phyloP scores from a whole-genome alignment of 2,113 vertebrate species.

The Pseudolaguvia tuberculata region DNA sequence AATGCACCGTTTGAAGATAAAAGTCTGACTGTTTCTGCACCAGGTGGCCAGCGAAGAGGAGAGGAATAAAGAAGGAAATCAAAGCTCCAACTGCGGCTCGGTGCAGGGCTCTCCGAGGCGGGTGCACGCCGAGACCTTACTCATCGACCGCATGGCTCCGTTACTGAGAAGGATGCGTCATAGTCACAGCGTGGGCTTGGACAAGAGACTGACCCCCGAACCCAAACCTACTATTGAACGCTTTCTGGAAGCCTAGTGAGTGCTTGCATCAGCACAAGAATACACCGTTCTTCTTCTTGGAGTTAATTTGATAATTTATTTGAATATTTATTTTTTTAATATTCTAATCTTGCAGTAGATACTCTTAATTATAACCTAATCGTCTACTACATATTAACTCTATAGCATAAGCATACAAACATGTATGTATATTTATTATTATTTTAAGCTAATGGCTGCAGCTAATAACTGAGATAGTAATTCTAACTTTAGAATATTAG shows the following conservation, averaged over 20 bases:
- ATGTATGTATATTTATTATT: too few relatives aligned
- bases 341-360: too few relatives aligned
- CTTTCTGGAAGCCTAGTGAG: constrained; percentile 90
- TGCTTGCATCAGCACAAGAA: constrained; percentile 19
- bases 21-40: constrained; percentile 13
- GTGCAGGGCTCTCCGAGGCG: constrained; percentile 86
- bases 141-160: constrained; percentile 81
- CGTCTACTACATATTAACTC: too few relatives aligned
- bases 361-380: too few relatives aligned
- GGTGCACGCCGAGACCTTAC: constrained; percentile 88
- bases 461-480: too few relatives aligned
- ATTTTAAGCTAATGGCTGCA: too few relatives aligned
- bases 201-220: constrained; percentile 87
- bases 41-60: constrained; percentile 92
- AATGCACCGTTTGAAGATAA: neutral
- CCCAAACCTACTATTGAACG: constrained; percentile 91
- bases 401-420: too few relatives aligned
- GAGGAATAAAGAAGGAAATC: constrained; percentile 86
- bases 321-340: too few relatives aligned
- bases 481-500: too few relatives aligned
- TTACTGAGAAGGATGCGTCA: constrained; percentile 87
- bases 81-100: constrained; percentile 82
- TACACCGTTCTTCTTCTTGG: neutral
- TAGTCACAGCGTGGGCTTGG: constrained; percentile 92
- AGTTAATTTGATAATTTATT: too few relatives aligned